phyloP scores from a whole-genome alignment of 2,888 invertebrate genomes.

The Erebia palarica region DNA sequence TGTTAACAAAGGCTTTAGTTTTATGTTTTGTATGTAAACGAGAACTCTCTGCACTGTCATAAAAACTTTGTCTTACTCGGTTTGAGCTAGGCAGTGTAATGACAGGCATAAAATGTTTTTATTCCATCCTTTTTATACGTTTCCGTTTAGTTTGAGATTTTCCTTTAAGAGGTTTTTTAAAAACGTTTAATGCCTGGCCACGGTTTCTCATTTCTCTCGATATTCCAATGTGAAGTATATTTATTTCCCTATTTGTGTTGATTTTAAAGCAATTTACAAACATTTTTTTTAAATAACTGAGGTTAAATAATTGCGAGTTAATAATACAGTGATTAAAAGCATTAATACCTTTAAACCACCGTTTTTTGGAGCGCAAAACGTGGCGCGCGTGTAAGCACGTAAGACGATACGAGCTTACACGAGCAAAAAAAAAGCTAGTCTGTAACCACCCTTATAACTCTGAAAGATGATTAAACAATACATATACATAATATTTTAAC shows the following conservation, averaged over 20 bases:
- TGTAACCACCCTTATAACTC: background rate
- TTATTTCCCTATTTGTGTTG: background rate
- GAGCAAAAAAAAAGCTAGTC: no score
- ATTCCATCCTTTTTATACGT: slow-evolving; percentile 6
- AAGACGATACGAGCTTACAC: no score
- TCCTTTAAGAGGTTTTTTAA: background rate
- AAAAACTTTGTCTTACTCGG: slow-evolving; percentile 22
- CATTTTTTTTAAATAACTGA: no score
- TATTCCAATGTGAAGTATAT: background rate
- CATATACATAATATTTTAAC: background rate
- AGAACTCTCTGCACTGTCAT: slow-evolving; percentile 9
- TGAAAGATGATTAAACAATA: background rate
- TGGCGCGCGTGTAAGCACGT: no score
- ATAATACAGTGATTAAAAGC: no score
- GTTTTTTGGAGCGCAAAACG: no score
- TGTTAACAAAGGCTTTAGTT: slow-evolving; percentile 4
- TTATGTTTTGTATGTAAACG: slow-evolving; percentile 12
- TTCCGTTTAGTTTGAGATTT: background rate
- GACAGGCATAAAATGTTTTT: slow-evolving; percentile 7
- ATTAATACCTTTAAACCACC: no score
- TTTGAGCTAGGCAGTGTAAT: slow-evolving; percentile 20
- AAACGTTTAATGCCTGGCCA: background rate
- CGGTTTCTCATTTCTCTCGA: background rate
- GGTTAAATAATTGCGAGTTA: no score
- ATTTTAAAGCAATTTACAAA: no score